These are phyloP conservation scores for Rhea pennata DNA, from an alignment of 2,113 vertebrate species.

Conservation along the genomic window DNA sequence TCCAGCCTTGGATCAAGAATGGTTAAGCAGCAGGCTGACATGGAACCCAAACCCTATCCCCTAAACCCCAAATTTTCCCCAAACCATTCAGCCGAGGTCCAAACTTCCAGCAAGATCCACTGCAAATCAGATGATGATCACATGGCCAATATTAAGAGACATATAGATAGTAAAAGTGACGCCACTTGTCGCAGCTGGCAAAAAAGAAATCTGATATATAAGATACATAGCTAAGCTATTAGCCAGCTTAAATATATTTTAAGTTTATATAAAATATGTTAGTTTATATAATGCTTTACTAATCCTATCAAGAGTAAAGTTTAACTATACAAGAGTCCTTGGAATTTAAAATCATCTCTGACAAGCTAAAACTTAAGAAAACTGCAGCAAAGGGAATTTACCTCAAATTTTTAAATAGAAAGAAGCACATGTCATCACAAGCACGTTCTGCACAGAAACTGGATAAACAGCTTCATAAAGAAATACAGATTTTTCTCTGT, in stretches of 20 bases:
- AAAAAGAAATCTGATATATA: neutral
- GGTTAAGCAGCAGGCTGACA: neutral
- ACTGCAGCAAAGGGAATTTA: neutral
- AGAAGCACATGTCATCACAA: neutral
- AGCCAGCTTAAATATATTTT: neutral
- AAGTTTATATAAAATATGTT: neutral
- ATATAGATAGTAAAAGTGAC: neutral
- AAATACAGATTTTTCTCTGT: neutral
- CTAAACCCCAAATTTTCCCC: neutral
- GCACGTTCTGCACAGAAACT: neutral
- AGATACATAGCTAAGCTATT: neutral
- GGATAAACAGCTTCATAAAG: neutral
- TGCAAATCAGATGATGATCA: neutral
- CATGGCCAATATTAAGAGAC: neutral
- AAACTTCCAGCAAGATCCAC: neutral
- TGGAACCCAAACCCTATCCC: neutral
- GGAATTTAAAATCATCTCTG: neutral
- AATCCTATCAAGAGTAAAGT: neutral
- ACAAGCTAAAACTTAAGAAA: neutral
- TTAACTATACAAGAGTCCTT: neutral
- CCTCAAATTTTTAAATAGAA: rapidly evolving
- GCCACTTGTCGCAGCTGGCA: neutral
- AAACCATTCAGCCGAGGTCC: neutral
- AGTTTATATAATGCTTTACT: neutral
- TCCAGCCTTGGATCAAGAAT: neutral